Evolutionary conservation across 2,797 vertebrate genomes (phyloP), one percentile per base, ranked within the genome.

Genomic region (Pseudochirops corinnae): DNA sequence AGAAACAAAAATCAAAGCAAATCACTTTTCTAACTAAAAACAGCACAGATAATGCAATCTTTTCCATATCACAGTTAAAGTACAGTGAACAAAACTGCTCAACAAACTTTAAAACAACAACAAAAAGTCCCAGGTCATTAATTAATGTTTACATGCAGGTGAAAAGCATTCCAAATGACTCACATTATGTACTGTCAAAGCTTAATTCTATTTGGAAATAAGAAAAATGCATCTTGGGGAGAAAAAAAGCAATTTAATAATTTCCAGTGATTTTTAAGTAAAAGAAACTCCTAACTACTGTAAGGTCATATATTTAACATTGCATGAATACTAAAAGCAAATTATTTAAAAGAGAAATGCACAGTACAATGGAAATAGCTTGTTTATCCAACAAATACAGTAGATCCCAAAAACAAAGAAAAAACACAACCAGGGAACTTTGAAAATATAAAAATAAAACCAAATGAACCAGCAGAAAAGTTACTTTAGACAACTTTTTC

Each of bases 211-310:
- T 98, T 96, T 98, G 98, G 98, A 98, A 98, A 98, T 97, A 98
- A 98, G 98, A 98, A 98, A 99, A 99, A 99, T 99, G 98, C 98
- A 99, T 96, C 98, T 98, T 98, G 96, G 96, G 97, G 97, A 87
- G 52, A 96, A 96, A 98, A 97, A 97, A 99, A 98, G 98, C 98
- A 98, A 98, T 98, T 98, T 98, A 98, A 99, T 98, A 97, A 98
- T 98, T 99, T 99, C 99, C 98, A 99, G 98, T 99, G 99, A 99
- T 99, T 98, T 98, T 98, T 98, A 98, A 98, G 98, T 98, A 98
- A 98, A 99, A 99, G 98, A 98, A 99, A 98, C 93, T 98, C 98
- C 98, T 98, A 98, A 95, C 98, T 98, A 98, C 97, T 98, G 97
- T 98, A 98, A 95, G 97, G 94, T 98, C 98, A 98, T 97, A 97